Evolutionary conservation across 2,888 invertebrate genomes (phyloP), one percentile per base, ranked within the genome.

Genomic region (Graphium colonna): DNA sequence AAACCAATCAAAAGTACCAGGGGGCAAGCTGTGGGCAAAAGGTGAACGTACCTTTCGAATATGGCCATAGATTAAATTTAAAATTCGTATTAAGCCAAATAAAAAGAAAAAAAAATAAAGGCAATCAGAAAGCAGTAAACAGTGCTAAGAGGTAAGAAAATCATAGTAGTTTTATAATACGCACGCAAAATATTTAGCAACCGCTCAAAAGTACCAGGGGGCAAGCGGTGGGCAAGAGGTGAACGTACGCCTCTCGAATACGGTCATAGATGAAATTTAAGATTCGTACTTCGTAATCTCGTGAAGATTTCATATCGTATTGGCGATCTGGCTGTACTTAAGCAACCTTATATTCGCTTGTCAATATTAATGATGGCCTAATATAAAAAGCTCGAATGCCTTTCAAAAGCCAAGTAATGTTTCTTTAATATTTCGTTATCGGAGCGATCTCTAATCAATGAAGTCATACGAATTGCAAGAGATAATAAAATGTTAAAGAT

Each of bases 201-300:
- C 39, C 15, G 13, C 12, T 15, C 8, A 38, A 7, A 38, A 40
- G 17, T 28, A 48, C 28, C 16, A 40, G 42, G 49, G 3, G 12
- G 13, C 42, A 18, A 33, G 38, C 18, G 21, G 3, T 15, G 16
- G 26, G 1, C 28, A 44, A 39, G 44, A 51, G 39, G 51, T 51
- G 44, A 51, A 51, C 39, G 51, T 18, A 51, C 36, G 13, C 1
- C 12, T 41, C 33, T 49, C 41, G 41, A 42, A 33, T 33, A 39
- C 21, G 38, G n/a, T n/a, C 26, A 38, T 38, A 45, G 33, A 33
- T 44, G 15, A 16, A 18, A 36, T 45, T 18, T 45, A 31, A 18
- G 12, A 18, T 15, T 16, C 28, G 10, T 31, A 44, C 28, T 31
- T 7, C 45, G 36, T 36, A 36, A 36, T 36, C 36, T 9, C 1